A percentile compares a stretch with the other conserved stretches of the same genome.
Evolutionary conservation across 2,797 vertebrate species (phyloP).

Genomic region (Fundulus diaphanus): DNA sequence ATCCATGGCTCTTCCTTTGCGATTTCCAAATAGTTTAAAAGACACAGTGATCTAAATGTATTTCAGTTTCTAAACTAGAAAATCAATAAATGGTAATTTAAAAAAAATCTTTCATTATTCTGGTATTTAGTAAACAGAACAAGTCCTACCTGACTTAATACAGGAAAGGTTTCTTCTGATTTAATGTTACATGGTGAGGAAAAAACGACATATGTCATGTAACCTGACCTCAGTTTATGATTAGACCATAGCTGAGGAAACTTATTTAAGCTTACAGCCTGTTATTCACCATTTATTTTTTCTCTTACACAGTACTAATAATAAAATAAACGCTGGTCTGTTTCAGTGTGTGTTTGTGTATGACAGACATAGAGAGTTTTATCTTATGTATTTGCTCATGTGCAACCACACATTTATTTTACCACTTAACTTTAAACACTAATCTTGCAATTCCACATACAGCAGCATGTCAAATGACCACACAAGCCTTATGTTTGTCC

Average conservation of each 20-base stretch:
- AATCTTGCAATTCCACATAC: neutral
- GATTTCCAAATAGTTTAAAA: too few species aligned
- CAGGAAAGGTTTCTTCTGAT: neutral
- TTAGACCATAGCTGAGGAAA: constrained; percentile 24
- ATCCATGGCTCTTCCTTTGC: too few species aligned
- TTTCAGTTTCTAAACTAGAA: neutral
- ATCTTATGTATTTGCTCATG: constrained; percentile 25
- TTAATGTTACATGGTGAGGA: neutral
- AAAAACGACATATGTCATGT: constrained; percentile 17
- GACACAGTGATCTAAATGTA: neutral
- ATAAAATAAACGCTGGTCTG: constrained; percentile 28
- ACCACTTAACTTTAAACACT: neutral
- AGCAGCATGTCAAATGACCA: neutral
- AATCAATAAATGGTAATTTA: neutral
- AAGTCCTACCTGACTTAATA: neutral
- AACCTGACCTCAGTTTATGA: constrained; percentile 32
- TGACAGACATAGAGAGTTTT: constrained; percentile 16
- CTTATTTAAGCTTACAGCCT: constrained; percentile 43
- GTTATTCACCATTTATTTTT: constrained; percentile 53
- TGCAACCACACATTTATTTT: neutral
- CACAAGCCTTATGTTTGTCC: neutral
- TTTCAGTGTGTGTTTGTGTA: constrained; percentile 11
- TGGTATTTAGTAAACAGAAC: too few species aligned
- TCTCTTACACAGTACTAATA: constrained; percentile 62
- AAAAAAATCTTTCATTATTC: too few species aligned